Base-by-base conservation (phyloP, 2,888 invertebrate genomes). In the Smittia sp. region DNA sequence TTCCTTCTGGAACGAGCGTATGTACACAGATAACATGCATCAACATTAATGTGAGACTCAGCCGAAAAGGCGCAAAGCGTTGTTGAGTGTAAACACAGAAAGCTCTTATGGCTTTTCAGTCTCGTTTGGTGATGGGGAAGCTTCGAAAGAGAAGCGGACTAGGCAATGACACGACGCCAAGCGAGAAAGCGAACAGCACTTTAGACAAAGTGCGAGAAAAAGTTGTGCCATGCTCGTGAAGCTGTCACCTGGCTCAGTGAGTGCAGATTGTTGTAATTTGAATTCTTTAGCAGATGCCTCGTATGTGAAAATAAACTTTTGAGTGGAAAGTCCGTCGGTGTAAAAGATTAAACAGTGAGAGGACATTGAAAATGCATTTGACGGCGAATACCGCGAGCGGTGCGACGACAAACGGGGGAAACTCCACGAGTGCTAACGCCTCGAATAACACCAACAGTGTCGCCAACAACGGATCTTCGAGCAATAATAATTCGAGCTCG, bases 401-500 rank as follows among this genome's bases (percentile, higher is more conserved):
- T 41, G 15, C 54, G 20, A 62, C 66, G n/a, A 68, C 68, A 32
- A 74, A 69, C 54, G 39, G 38, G 65, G 70, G 70, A 32, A 52
- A 63, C 20, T 25, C 63, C 62, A 39, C 25, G 52, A 54, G 9
- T 22, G 74, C 73, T n/a, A 77, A 77, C 75, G 27, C 32, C 11
- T 54, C 52, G 18, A 65, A 73, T 11, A 66, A 54, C 66, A 74
- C 70, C 13, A 63, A 46, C n/a, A 70, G 52, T 63, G 27, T 54
- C 68, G 63, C 74, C 67, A 65, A 25, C 66, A 52, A 75, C 46
- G 58, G 70, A 52, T 83, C 85, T 78, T 73, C 75, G 58, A 76
- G 75, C 67, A 75, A 74, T 41, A 69, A 66, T 20, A 52, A 73
- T 18, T 79, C 79, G 76, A 80, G 78, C 77, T 80, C 77, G 73